Base-by-base conservation (phyloP, 2,113 vertebrate genomes). In the Cinclus cinclus region DNA sequence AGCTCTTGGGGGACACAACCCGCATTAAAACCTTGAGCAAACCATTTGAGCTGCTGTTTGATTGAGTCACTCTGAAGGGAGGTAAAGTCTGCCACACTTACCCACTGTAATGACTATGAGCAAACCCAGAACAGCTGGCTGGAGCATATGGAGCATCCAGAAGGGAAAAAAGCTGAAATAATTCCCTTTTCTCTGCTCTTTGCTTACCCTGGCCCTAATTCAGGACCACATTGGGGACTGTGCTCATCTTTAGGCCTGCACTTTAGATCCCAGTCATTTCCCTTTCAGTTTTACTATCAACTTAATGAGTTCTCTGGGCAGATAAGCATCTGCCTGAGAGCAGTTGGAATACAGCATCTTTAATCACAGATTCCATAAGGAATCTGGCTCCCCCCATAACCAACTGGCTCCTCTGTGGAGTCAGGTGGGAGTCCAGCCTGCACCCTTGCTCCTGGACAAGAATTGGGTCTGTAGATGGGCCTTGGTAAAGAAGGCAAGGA, bases 141-240 rank as follows among this genome's bases (percentile, higher is more conserved):
- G 76, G 9, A 93, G 71, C 95, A 95, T 96, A 96, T 95, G 94
- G 95, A 96, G 64, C 88, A 94, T 92, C 94, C 96, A 95, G 92
- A 96, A 97, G 95, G 93, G 88, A 95, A 78, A 82, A 95, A 89
- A 92, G 83, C 92, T 96, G 90, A 96, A 96, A 96, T 95, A 96
- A 95, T 93, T 95, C 96, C 96, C 91, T 94, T 96, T 94, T 82
- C 95, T 94, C 76, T 88, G 85, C 85, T 95, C 76, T 86, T 88
- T 96, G 92, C 92, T 96, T 92, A 94, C 87, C 75, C 92, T 95
- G 92, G 93, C 79, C 95, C 79, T 49, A 64, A 83, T 93, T 96
- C 92, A 96, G 93, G 68, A 89, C 60, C 0, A 2, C 68, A 19
- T 18, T 83, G 64, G 90, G 83, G 90, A 86, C 49, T 4, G 1